Conservation (phyloP, 2,797 vertebrate species). For the Lithobates sylvaticus region DNA sequence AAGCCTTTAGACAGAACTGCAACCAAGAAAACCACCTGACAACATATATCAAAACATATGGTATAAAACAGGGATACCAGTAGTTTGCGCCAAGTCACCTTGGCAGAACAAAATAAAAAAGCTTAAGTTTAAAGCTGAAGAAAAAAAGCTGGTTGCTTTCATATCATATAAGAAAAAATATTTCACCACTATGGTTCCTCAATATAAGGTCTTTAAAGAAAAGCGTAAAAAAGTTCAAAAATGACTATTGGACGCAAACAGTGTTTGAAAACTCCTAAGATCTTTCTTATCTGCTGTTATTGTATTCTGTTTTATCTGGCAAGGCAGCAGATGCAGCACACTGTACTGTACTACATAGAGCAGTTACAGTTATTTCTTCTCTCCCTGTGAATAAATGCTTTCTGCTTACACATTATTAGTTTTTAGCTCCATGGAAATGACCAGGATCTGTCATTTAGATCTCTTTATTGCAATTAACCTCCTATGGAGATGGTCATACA, state of each 20-base stretch:
- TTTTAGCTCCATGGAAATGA: conserved; percentile 12
- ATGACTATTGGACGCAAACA: conserved; percentile 53
- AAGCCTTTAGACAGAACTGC: not conserved
- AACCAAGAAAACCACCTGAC: conserved; percentile 23
- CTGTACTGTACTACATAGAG: conserved; percentile 17
- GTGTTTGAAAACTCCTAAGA: conserved; percentile 52
- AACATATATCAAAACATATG: conserved; percentile 31
- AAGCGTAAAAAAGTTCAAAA: conserved; percentile 54
- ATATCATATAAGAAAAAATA: conserved; percentile 40
- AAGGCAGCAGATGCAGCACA: conserved; percentile 40
- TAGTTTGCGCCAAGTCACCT: conserved; percentile 37
- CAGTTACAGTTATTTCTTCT: conserved; percentile 12
- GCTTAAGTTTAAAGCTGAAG: conserved; percentile 17
- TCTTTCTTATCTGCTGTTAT: conserved; percentile 43
- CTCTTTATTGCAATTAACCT: conserved; percentile 14
- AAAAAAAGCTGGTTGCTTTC: conserved; percentile 38
- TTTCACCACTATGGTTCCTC: conserved; percentile 29
- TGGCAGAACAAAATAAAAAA: conserved; percentile 34
- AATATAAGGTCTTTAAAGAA: conserved; percentile 34
- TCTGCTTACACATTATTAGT: not conserved
- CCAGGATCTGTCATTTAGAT: not conserved
- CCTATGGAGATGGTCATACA: conserved; percentile 3
- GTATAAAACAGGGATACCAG: conserved; percentile 16
- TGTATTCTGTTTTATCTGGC: conserved; percentile 51
- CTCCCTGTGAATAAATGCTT: not conserved